Base-by-base conservation (phyloP, 2,888 invertebrate genomes). In the Eumerus sabulonum region DNA sequence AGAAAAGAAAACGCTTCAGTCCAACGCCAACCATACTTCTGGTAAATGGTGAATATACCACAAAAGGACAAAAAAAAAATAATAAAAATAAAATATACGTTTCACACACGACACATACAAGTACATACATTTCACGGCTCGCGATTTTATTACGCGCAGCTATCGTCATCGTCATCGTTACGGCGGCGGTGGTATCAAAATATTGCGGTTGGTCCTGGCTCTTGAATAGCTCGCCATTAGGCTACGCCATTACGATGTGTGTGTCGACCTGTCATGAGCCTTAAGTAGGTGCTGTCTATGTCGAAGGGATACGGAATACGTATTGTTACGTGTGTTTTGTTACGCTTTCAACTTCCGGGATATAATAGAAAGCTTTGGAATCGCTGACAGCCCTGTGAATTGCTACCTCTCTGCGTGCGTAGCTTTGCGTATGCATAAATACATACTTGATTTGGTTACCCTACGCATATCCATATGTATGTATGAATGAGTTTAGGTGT, bases 121-220 rank as follows among this genome's bases (percentile, higher is more conserved):
- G n/a, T n/a, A n/a, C n/a, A 54, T 70, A 70, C 53, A 60, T 70
- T 70, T 70, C 62, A 71, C 71, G 62, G 62, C 56, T 71, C 56
- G 36, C 42, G 47, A 56, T 71, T 71, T 56, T 71, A 71, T 71
- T 71, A 56, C 47, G 53, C n/a, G 47, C 27, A 47, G 47, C 53
- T 53, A 14, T 47, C 13, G 53, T 47, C 54, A 40, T 27, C 27
- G 27, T 27, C 27, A 27, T 27, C 7, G 27, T 27, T 7, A 27
- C 7, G 27, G 27, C 7, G n/a, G 19, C 48, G 48, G 27, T 44
- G 42, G 18, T 27, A 27, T 60, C 54, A 16, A 71, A 71, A 56
- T 48, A 42, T 44, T 42, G 35, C 36, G 60, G 54, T 62, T 48
- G 17, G 13, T n/a, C 16, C 19, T 16, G 14, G 2, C 16, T 18